These are phyloP conservation scores for Cromileptes altivelis DNA, from an alignment of 2,113 vertebrate species.

Conservation along the genomic window DNA sequence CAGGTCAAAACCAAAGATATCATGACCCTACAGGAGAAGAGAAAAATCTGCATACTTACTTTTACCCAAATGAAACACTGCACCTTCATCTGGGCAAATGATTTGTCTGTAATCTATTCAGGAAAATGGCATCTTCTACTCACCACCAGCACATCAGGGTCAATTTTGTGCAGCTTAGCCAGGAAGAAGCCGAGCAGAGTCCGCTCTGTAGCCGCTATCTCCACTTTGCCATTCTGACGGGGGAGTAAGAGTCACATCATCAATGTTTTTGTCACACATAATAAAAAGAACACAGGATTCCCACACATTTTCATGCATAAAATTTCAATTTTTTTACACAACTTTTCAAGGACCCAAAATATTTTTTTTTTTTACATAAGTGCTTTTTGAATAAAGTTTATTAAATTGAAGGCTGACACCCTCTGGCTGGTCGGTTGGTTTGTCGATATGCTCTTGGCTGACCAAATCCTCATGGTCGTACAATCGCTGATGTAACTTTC, in stretches of 20 bases:
- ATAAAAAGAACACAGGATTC: too few relatives aligned
- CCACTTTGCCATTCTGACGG: conserved; percentile 92
- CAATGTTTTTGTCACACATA: neutral
- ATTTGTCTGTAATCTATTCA: neutral
- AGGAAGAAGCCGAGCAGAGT: conserved; percentile 95
- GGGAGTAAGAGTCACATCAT: conserved; percentile 22
- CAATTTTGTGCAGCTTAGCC: conserved; percentile 97
- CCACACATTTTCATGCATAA: too few relatives aligned
- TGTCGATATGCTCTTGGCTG: too few relatives aligned
- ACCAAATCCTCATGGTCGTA: too few relatives aligned
- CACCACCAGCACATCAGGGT: conserved; percentile 97
- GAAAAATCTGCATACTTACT: neutral
- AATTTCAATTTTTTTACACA: too few relatives aligned
- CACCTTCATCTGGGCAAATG: neutral
- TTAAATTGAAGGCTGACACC: too few relatives aligned
- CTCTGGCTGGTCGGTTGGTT: too few relatives aligned
- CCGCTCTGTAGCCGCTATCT: conserved; percentile 93
- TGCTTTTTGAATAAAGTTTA: neutral
- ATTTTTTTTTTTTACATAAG: too few relatives aligned
- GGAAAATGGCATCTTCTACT: conserved; percentile 62
- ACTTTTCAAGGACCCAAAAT: too few relatives aligned
- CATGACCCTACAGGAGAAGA: conserved; percentile 91
- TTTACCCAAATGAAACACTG: neutral
- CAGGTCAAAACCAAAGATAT: conserved; percentile 98
- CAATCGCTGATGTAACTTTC: too few relatives aligned